Evolutionary conservation across 1,140 invertebrate genomes (phyloP).

Genomic region (Holotrichia oblita): DNA sequence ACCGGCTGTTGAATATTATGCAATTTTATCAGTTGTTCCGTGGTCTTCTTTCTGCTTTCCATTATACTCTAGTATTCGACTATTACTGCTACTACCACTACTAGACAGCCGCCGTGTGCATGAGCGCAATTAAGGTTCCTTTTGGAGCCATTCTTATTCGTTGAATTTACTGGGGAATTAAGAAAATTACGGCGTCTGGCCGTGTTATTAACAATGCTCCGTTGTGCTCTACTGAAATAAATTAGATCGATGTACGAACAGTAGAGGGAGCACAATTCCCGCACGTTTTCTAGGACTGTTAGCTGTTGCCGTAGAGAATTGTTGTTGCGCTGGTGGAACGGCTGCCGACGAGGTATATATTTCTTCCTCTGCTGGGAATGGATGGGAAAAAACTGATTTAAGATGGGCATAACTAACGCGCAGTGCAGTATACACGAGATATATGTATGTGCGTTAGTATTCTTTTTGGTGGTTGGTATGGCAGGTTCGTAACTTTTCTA

Average conservation of each 20-base stretch:
- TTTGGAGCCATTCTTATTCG: constrained; percentile 50
- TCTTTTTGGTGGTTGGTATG: too few species aligned
- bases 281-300: neutral
- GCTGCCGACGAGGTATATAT: too few species aligned
- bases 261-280: constrained; percentile 9
- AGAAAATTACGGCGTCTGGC: constrained; percentile 51
- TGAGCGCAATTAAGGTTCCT: constrained; percentile 49
- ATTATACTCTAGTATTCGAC: too few species aligned
- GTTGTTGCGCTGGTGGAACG: too few species aligned
- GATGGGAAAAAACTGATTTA: too few species aligned
- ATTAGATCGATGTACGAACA: neutral
- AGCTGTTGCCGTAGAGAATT: too few species aligned
- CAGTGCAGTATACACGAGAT: too few species aligned
- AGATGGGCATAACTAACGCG: too few species aligned
- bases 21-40: constrained; percentile 21
- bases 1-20: constrained; percentile 22
- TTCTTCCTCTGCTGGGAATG: too few species aligned
- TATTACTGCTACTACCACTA: neutral
- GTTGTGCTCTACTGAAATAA: neutral
- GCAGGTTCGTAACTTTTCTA: too few species aligned
- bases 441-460: too few species aligned
- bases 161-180: constrained; percentile 50
- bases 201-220: constrained; percentile 49
- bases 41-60: neutral
- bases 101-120: constrained; percentile 29